These are phyloP conservation scores for Brienomyrus longianalis DNA, from an alignment of 2,113 vertebrate genomes.

Conservation along the genomic window DNA sequence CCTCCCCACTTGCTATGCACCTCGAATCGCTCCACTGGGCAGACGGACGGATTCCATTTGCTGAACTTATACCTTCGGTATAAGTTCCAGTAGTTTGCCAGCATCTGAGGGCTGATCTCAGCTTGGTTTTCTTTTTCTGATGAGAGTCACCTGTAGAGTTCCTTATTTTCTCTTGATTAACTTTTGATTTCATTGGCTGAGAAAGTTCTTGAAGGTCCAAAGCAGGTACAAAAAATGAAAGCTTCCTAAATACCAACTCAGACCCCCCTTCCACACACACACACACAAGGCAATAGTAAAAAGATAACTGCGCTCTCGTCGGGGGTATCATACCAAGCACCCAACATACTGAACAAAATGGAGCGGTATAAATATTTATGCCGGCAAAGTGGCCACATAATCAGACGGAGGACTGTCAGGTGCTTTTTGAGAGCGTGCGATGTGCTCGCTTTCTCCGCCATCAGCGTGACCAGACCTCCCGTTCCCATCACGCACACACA, in stretches of 20 bases:
- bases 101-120: not conserved
- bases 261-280: slow-evolving; percentile 38
- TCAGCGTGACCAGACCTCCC: not conserved
- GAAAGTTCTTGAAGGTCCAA: not conserved
- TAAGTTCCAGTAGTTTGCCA: not conserved
- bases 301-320: not conserved
- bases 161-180: not conserved
- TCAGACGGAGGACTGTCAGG: slow-evolving; percentile 63
- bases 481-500: not conserved
- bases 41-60: slow-evolving; percentile 27
- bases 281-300: slow-evolving; percentile 52
- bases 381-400: slow-evolving; percentile 67
- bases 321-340: slow-evolving; percentile 54
- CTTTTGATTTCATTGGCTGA: slow-evolving; percentile 1
- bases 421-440: slow-evolving; percentile 49
- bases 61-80: not conserved
- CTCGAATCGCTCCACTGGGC: slow-evolving; percentile 20
- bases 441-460: slow-evolving; percentile 25
- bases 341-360: slow-evolving; percentile 68
- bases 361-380: slow-evolving; percentile 73
- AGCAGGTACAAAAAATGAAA: not conserved
- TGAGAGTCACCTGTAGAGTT: not conserved
- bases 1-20: slow-evolving; percentile 7
- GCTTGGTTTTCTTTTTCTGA: not conserved
- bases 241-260: slow-evolving; percentile 22